These are phyloP conservation scores for Fistularia commersonii DNA, from an alignment of 2,797 vertebrate species.

Conservation along the genomic window DNA sequence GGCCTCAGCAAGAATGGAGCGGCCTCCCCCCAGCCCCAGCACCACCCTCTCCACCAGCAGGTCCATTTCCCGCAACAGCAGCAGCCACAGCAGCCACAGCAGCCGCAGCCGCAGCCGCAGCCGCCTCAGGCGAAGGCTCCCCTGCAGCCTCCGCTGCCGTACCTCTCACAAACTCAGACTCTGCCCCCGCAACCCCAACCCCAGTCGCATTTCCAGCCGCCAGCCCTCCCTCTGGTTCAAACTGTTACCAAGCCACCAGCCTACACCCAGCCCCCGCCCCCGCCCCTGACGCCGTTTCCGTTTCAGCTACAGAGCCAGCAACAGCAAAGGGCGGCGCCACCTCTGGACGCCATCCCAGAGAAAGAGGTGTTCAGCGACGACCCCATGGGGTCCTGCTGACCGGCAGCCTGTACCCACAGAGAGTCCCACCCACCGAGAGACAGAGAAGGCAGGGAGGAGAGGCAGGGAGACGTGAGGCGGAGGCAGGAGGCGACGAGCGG, in stretches of 20 bases:
- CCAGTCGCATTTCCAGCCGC: slow-evolving; percentile 35
- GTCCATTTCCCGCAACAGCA: slow-evolving; percentile 42
- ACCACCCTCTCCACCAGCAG: slow-evolving; percentile 46
- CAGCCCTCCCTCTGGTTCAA: slow-evolving; percentile 38
- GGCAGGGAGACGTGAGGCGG: slow-evolving; percentile 5
- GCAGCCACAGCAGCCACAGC: slow-evolving; percentile 41
- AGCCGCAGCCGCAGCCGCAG: slow-evolving; percentile 45
- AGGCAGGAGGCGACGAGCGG: slow-evolving; percentile 12
- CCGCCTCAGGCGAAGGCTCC: slow-evolving; percentile 41
- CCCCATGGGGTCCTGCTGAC: slow-evolving; percentile 73
- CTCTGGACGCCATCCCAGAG: slow-evolving; percentile 74
- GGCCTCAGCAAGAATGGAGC: slow-evolving; percentile 85
- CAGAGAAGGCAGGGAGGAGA: slow-evolving; percentile 9
- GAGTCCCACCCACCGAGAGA: slow-evolving; percentile 50
- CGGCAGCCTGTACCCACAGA: slow-evolving; percentile 68
- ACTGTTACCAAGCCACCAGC: slow-evolving; percentile 52
- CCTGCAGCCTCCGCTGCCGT: slow-evolving; percentile 24
- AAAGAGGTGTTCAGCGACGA: slow-evolving; percentile 64
- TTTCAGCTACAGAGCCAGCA: slow-evolving; percentile 54
- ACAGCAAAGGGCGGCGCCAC: slow-evolving; percentile 48
- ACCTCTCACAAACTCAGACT: slow-evolving; percentile 31
- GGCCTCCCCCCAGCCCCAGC: slow-evolving; percentile 69
- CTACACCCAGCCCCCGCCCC: slow-evolving; percentile 53
- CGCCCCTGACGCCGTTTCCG: slow-evolving; percentile 45
- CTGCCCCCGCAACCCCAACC: slow-evolving; percentile 15